phyloP scores from a whole-genome alignment of 2,797 vertebrate species.

The Sus cebifrons region DNA sequence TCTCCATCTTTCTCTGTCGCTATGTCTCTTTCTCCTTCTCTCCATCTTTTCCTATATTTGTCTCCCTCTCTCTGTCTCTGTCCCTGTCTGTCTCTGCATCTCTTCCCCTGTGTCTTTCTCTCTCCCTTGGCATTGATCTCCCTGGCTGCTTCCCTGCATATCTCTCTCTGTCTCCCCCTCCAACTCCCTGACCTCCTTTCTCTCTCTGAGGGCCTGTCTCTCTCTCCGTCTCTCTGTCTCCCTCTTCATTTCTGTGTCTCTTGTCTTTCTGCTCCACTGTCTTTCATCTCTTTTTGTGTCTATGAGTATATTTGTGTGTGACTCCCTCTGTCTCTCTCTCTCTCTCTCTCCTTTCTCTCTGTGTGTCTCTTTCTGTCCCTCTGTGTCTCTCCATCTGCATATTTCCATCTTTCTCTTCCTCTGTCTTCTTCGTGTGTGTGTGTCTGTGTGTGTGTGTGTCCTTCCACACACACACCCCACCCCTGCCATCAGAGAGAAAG shows the following conservation, averaged over 20 bases:
- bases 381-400: neutral
- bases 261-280: neutral
- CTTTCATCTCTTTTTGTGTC: neutral
- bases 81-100: neutral
- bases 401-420: neutral
- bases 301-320: neutral
- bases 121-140: neutral
- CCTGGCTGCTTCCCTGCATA: neutral
- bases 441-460: neutral
- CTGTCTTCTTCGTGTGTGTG: neutral
- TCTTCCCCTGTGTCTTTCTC: neutral
- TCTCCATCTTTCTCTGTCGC: neutral
- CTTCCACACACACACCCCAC: too few relatives aligned
- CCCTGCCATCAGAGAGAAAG: slow-evolving; percentile 88
- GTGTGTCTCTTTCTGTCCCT: neutral
- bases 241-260: neutral
- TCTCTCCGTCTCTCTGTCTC: neutral
- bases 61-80: neutral
- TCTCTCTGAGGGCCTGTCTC: neutral
- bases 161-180: neutral
- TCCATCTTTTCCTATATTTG: neutral
- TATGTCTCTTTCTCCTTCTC: neutral
- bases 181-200: neutral
- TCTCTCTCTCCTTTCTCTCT: neutral
- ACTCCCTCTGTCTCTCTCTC: neutral